Evolutionary conservation across 1,140 invertebrate species (phyloP).

Genomic region (Spodoptera frugiperda): DNA sequence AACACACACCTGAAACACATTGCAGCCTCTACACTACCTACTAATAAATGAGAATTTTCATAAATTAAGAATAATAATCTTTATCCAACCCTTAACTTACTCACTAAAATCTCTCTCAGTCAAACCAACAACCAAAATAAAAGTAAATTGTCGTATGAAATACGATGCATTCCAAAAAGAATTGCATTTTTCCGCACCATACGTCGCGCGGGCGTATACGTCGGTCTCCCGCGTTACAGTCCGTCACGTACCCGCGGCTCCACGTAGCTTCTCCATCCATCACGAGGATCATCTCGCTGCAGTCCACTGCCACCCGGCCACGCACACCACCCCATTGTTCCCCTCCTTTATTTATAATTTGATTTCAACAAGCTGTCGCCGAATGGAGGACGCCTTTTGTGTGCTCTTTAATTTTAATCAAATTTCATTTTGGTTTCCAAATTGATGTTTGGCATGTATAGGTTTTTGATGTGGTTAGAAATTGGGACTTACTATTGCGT

Average conservation of each 20-base stretch:
- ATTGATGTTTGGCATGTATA: constrained; percentile 29
- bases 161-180: constrained; percentile 27
- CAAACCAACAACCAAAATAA: not conserved
- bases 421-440: constrained; percentile 45
- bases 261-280: constrained; percentile 56
- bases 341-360: constrained; percentile 67
- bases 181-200: constrained; percentile 24
- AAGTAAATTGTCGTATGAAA: not conserved
- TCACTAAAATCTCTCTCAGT: not conserved
- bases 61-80: too few relatives aligned
- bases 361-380: constrained; percentile 73
- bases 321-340: constrained; percentile 49
- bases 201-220: not conserved
- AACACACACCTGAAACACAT: too few relatives aligned
- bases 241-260: constrained; percentile 21
- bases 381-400: constrained; percentile 45
- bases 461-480: not conserved
- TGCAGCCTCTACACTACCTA: too few relatives aligned
- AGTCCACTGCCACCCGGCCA: not conserved
- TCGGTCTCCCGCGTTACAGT: constrained; percentile 21
- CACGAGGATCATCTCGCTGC: constrained; percentile 51
- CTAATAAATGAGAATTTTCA: too few relatives aligned
- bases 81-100: too few relatives aligned
- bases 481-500: too few relatives aligned
- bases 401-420: constrained; percentile 45